Percentiles rank a stretch among this genome's conserved stretches.
These are phyloP conservation scores for Drosophila kanekoi DNA, from an alignment of 2,888 invertebrate species.

Conservation along the genomic window DNA sequence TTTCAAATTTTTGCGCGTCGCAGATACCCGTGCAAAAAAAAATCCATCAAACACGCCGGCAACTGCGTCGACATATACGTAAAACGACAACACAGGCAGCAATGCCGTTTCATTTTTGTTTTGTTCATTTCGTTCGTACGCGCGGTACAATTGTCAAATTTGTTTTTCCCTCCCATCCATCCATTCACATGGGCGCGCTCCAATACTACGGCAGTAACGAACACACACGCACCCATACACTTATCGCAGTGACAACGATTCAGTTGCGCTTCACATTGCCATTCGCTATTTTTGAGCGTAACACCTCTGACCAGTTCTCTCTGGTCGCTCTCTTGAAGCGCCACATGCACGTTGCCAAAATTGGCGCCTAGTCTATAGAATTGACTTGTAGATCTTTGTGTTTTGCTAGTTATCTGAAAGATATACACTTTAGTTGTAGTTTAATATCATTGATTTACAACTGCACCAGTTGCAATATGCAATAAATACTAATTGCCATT, in stretches of 20 bases:
- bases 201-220: slow-evolving; percentile 40
- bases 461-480: slow-evolving; percentile 22
- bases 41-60: slow-evolving; percentile 75
- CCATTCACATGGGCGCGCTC: slow-evolving; percentile 73
- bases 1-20: slow-evolving; percentile 62
- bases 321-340: slow-evolving; percentile 39
- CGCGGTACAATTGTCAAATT: slow-evolving; percentile 81
- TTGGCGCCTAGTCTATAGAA: slow-evolving; percentile 24
- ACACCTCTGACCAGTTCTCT: slow-evolving; percentile 27
- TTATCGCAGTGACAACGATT: slow-evolving; percentile 47
- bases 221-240: slow-evolving; percentile 30
- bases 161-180: slow-evolving; percentile 69
- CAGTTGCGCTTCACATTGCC: slow-evolving; percentile 67
- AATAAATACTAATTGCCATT: slow-evolving; percentile 25
- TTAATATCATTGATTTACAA: background rate
- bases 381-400: slow-evolving; percentile 25
- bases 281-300: slow-evolving; percentile 76
- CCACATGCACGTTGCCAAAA: slow-evolving; percentile 32
- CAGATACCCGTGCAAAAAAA: slow-evolving; percentile 44
- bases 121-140: slow-evolving; percentile 82
- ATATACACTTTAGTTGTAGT: background rate
- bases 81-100: slow-evolving; percentile 35
- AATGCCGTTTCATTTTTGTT: slow-evolving; percentile 78
- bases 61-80: slow-evolving; percentile 43
- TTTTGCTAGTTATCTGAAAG: background rate